Percentiles rank a stretch among this genome's conserved stretches.
Conservation (phyloP, 2,888 invertebrate genomes). For the Eupeodes latifasciatus region DNA sequence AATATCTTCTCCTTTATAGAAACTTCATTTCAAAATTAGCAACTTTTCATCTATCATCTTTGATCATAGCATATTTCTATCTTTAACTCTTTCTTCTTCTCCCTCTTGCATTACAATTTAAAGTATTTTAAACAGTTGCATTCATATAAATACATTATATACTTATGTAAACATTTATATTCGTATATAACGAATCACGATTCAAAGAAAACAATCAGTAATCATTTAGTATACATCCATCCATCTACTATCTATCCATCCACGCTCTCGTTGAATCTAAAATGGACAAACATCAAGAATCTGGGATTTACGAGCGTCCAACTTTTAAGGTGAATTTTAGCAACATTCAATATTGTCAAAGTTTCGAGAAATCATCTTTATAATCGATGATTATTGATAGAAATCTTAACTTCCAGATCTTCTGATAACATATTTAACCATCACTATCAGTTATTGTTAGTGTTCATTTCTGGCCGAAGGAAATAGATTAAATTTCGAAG, state of each 20-base stretch:
- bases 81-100: not conserved
- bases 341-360: not conserved
- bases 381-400: no score
- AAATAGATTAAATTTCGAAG: no score
- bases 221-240: slow-evolving; percentile 53
- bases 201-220: slow-evolving; percentile 60
- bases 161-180: no score
- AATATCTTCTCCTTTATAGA: slow-evolving; percentile 1
- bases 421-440: no score
- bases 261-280: slow-evolving; percentile 25
- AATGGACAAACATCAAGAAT: slow-evolving; percentile 42
- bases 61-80: slow-evolving; percentile 36
- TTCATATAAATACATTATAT: not conserved
- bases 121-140: slow-evolving; percentile 51
- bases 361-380: no score
- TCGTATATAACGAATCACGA: slow-evolving; percentile 24
- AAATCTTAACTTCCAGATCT: no score
- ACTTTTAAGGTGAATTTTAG: not conserved
- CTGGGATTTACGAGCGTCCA: slow-evolving; percentile 28
- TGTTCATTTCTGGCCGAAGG: no score
- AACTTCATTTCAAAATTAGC: slow-evolving; percentile 29
- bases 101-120: slow-evolving; percentile 15
- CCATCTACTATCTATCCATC: slow-evolving; percentile 24
- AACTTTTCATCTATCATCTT: slow-evolving; percentile 51
- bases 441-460: no score